Evolutionary conservation across 2,888 invertebrate species (phyloP), one percentile per base, ranked within the genome.

Genomic region (Scrobipalpa atriplicella): DNA sequence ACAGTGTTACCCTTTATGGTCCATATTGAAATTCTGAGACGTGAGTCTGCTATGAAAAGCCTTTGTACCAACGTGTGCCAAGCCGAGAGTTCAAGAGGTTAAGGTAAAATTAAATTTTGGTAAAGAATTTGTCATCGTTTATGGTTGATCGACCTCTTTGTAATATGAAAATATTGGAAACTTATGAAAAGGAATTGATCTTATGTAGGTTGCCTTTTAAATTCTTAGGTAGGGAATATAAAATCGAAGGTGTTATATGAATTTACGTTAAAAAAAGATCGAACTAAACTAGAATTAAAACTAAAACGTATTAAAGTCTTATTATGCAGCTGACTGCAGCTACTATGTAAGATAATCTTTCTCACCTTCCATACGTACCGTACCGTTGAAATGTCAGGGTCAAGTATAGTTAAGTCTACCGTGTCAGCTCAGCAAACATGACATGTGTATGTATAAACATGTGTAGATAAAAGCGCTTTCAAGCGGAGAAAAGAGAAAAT

Each of bases 11-110:
- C 78, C 76, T 79, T 78, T 77, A 78, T 75, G 73, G 75, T 65
- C 72, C 73, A 77, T 78, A 81, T 82, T 84, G 79, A 83, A 82
- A 82, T 83, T 82, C 80, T 78, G 68, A 70, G 76, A 73, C 73
- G 78, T 75, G 72, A n/a, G 66, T 63, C 68, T 63, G 51, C 63
- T 64, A 63, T 64, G 68, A 65, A 67, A 62, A 54, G 64, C 66
- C 64, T 64, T 67, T 68, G 65, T 70, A 58, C 38, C 16, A 58
- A 13, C 36, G 29, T 38, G 58, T 58, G 19, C 19, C n/a, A 29
- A 64, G 68, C 66, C 39, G 66, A 70, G 66, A 64, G 65, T 60
- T 65, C 66, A 68, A 11, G 19, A 54, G 10, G 19, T 19, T 54
- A 52, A 29, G 41, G 7, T 7, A 52, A 62, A 36, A 64, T 39